A percentile compares a stretch with the other conserved stretches of the same genome.
phyloP scores from a whole-genome alignment of 2,797 vertebrate species.

The Zalophus californianus region DNA sequence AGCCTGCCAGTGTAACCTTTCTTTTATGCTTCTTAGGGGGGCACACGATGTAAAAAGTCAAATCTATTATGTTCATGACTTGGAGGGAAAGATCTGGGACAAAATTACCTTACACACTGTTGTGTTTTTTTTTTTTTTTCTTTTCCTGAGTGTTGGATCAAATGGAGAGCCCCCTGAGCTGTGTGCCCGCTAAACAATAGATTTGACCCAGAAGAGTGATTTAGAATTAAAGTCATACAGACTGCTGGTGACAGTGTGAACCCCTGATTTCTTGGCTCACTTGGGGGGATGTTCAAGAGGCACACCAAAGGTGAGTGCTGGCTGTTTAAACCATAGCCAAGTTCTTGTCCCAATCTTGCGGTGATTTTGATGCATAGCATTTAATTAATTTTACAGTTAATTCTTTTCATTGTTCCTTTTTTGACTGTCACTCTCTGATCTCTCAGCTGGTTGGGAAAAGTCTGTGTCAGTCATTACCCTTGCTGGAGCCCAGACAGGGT shows the following conservation, averaged over 20 bases:
- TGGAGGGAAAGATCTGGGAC: conserved; percentile 73
- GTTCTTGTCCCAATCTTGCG: not conserved
- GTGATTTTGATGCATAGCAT: not conserved
- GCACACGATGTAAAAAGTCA: conserved; percentile 80
- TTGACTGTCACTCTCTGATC: conserved; percentile 8
- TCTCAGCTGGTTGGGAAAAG: conserved; percentile 6
- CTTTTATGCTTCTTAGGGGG: conserved; percentile 84
- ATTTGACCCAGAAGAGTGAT: not conserved
- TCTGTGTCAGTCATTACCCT: not conserved
- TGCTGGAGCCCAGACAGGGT: conserved; percentile 1
- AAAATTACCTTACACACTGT: conserved; percentile 53
- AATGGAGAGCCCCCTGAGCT: not conserved
- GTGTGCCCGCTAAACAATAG: not conserved
- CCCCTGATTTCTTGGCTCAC: not conserved
- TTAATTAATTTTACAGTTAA: conserved; percentile 68
- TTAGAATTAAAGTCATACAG: not conserved
- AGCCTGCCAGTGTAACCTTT: conserved; percentile 81
- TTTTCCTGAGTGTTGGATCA: not conserved
- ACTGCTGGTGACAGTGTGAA: not conserved
- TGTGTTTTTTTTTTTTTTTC: not conserved
- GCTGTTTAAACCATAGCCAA: not conserved
- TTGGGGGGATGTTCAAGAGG: not conserved
- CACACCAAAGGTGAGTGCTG: not conserved
- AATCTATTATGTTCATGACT: conserved; percentile 79
- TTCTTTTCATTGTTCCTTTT: not conserved